These are phyloP conservation scores for Naso thynnoides DNA, from an alignment of 2,797 vertebrate genomes.

Conservation along the genomic window DNA sequence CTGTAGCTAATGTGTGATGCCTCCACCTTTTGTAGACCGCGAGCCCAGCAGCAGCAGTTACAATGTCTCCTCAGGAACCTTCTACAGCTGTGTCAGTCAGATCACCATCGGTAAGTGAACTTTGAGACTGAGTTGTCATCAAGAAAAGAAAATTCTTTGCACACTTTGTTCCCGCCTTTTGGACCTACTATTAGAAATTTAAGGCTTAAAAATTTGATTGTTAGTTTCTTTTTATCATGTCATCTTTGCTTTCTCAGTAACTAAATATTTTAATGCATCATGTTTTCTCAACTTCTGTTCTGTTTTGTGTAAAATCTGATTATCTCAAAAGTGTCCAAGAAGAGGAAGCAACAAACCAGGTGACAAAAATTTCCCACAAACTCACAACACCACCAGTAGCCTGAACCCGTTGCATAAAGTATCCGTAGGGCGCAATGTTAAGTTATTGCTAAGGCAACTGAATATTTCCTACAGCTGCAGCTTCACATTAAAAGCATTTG, in stretches of 20 bases:
- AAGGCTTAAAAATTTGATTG: too few species aligned
- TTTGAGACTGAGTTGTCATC: background rate
- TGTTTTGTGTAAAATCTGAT: background rate
- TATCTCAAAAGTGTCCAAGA: background rate
- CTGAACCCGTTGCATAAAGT: too few species aligned
- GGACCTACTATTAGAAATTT: too few species aligned
- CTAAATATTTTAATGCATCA: background rate
- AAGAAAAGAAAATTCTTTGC: background rate
- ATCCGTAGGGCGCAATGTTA: too few species aligned
- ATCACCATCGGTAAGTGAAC: conserved; percentile 88
- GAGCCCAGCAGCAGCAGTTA: conserved; percentile 86
- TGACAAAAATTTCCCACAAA: too few species aligned
- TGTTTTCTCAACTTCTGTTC: background rate
- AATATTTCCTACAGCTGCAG: too few species aligned
- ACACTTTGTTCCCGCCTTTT: background rate
- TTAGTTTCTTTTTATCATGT: background rate
- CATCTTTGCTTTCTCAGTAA: background rate
- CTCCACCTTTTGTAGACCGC: conserved; percentile 75
- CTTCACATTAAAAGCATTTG: too few species aligned
- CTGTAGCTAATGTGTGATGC: conserved; percentile 13
- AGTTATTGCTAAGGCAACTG: too few species aligned
- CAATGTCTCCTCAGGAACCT: conserved; percentile 86
- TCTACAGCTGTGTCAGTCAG: conserved; percentile 91
- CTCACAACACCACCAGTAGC: too few species aligned
- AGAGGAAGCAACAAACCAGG: too few species aligned